Base-by-base conservation (phyloP, 1,140 invertebrate species). In the Drosophila parabipectinata region DNA sequence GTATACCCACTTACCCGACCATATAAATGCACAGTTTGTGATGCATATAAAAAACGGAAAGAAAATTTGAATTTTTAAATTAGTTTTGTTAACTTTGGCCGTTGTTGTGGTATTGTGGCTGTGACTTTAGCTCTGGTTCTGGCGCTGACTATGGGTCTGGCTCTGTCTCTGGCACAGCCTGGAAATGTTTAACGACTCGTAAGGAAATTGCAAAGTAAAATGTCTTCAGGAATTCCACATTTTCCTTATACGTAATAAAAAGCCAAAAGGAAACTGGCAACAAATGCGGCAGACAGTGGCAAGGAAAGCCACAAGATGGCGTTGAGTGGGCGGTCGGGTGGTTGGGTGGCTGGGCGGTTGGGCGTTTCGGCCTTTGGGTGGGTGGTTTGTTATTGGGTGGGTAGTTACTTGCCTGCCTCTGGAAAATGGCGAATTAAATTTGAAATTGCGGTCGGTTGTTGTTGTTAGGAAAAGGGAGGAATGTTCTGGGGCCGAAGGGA, bases 31-130 rank as follows among this genome's bases (percentile, higher is more conserved):
- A 87, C 82, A 85, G 82, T 85, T 85, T 88, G 83, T 77, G 79
- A 67, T 67, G 83, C 84, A 88, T 88, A 88, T 88, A 88, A 88
- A 85, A 77, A 88, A 82, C 83, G 83, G 83, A 88, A 88, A 88
- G 83, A 57, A 88, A 88, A 88, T 88, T 88, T 88, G 83, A 88
- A 88, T 88, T 88, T 88, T 88, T 88, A 88, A 88, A 88, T 88
- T 88, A 88, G 83, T 88, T 88, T 88, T 88, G 84, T 88, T 89
- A 88, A 88, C 83, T 88, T 88, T 73, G 80, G 58, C 82, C 73
- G 77, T 79, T 84, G 77, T 66, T 76, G 62, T 63, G 51, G 61
- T 48, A 18, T 18, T 55, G 28, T 68, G 30, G 15, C 18, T 75
- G 72, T 10, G 15, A 62, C 15, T 44, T 14, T 18, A 5, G 41